Percentiles rank a stretch among this genome's conserved stretches.
phyloP scores from a whole-genome alignment of 2,888 invertebrate genomes.

The Chloromyia formosa region DNA sequence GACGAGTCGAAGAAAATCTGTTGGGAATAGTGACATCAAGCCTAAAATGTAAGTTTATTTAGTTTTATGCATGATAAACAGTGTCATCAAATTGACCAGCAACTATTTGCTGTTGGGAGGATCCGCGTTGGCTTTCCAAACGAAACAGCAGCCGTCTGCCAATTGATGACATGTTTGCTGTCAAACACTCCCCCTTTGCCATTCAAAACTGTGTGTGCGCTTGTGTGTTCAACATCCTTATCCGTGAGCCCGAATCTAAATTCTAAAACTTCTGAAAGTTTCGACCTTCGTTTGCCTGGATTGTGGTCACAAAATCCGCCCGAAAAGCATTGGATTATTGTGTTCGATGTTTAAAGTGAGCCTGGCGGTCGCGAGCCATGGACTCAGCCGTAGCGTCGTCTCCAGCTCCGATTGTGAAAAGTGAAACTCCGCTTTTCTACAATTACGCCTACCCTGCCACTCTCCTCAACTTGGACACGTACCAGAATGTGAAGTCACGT shows the following conservation, averaged over 20 bases:
- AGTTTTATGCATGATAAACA: too few species aligned
- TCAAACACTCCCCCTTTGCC: conserved; percentile 46
- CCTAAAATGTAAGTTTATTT: conserved; percentile 9
- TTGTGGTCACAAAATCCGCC: too few species aligned
- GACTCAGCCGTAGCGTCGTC: conserved; percentile 13
- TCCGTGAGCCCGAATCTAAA: too few species aligned
- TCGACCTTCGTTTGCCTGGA: too few species aligned
- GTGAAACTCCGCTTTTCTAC: conserved; percentile 50
- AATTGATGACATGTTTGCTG: conserved; percentile 30
- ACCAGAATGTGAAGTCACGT: conserved; percentile 54
- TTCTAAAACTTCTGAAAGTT: too few species aligned
- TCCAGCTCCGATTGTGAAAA: conserved; percentile 43
- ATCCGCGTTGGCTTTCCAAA: conserved; percentile 24
- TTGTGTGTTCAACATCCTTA: conserved; percentile 52
- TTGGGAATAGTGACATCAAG: not conserved
- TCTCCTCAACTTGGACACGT: conserved; percentile 53
- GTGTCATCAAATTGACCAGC: not conserved
- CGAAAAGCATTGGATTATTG: too few species aligned
- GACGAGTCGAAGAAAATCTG: not conserved
- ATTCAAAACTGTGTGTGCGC: conserved; percentile 52
- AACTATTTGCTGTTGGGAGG: not conserved
- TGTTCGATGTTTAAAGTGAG: not conserved
- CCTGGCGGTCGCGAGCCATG: conserved; percentile 2
- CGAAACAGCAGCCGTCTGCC: conserved; percentile 4
- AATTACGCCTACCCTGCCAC: conserved; percentile 52